These are phyloP conservation scores for Lagorchestes hirsutus DNA, from an alignment of 2,797 vertebrate species.

Conservation along the genomic window DNA sequence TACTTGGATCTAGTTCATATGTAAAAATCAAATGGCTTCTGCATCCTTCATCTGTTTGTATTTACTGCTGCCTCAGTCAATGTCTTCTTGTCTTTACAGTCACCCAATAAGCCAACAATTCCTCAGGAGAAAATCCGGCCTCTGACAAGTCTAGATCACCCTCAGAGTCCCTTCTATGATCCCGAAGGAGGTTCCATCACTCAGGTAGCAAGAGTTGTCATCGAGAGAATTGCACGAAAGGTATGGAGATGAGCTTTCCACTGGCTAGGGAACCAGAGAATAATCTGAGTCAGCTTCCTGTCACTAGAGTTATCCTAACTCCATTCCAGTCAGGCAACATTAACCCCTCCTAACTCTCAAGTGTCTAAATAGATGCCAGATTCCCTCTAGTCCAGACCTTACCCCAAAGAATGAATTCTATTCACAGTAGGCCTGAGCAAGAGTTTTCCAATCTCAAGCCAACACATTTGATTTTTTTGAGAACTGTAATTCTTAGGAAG, in stretches of 20 bases:
- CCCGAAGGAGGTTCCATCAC: conserved; percentile 97
- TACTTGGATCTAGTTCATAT: neutral
- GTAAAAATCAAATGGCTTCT: conserved; percentile 36
- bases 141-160: conserved; percentile 97
- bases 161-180: conserved; percentile 98
- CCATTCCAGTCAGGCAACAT: neutral
- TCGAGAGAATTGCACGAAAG: conserved; percentile 98
- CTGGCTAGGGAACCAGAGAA: neutral
- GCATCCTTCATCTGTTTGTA: neutral
- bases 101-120: conserved; percentile 93
- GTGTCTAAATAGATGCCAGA: neutral
- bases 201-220: conserved; percentile 94
- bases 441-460: neutral
- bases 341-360: neutral
- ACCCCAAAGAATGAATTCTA: neutral
- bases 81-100: conserved; percentile 84
- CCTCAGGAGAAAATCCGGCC: conserved; percentile 97
- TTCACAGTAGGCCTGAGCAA: neutral
- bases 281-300: neutral
- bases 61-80: neutral
- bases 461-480: neutral
- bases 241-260: conserved; percentile 82
- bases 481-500: neutral
- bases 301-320: neutral
- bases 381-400: neutral